These are phyloP conservation scores for Phyllotreta cruciferae DNA, from an alignment of 2,888 invertebrate species.

Conservation along the genomic window DNA sequence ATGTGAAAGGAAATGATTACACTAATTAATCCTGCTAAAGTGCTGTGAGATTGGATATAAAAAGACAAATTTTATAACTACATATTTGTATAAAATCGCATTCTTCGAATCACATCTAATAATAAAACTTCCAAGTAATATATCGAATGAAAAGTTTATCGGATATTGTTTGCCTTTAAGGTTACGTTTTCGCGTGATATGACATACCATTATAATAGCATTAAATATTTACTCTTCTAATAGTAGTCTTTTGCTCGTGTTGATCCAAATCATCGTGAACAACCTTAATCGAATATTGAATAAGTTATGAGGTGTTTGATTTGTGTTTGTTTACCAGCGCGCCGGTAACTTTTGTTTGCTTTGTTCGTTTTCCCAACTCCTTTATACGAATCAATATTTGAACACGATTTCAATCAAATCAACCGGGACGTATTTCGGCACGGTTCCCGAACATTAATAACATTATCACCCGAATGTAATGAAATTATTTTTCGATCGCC, in stretches of 20 bases:
- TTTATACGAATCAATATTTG: constrained; percentile 35
- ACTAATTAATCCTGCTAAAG: too few relatives aligned
- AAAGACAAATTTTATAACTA: neutral
- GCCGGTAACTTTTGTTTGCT: constrained; percentile 28
- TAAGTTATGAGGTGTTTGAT: constrained; percentile 54
- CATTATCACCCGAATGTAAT: constrained; percentile 9
- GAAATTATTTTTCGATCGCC: neutral
- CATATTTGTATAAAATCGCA: constrained; percentile 27
- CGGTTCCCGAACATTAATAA: constrained; percentile 13
- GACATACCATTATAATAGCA: constrained; percentile 55
- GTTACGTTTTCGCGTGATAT: constrained; percentile 56
- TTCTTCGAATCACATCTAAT: constrained; percentile 27
- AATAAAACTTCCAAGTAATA: constrained; percentile 31
- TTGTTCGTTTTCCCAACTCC: constrained; percentile 32
- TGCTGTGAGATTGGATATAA: too few relatives aligned
- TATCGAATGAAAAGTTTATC: constrained; percentile 38
- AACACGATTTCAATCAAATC: constrained; percentile 35
- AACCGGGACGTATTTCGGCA: constrained; percentile 22
- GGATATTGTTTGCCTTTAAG: constrained; percentile 43
- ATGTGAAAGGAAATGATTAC: too few relatives aligned
- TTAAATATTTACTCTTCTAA: constrained; percentile 57
- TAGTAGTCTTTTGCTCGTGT: constrained; percentile 57
- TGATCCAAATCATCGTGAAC: constrained; percentile 56
- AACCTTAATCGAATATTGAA: constrained; percentile 55
- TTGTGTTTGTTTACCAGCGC: constrained; percentile 46